Evolutionary conservation across 1,140 invertebrate genomes (phyloP), one percentile per base, ranked within the genome.

Genomic region (Drosophila funebris): DNA sequence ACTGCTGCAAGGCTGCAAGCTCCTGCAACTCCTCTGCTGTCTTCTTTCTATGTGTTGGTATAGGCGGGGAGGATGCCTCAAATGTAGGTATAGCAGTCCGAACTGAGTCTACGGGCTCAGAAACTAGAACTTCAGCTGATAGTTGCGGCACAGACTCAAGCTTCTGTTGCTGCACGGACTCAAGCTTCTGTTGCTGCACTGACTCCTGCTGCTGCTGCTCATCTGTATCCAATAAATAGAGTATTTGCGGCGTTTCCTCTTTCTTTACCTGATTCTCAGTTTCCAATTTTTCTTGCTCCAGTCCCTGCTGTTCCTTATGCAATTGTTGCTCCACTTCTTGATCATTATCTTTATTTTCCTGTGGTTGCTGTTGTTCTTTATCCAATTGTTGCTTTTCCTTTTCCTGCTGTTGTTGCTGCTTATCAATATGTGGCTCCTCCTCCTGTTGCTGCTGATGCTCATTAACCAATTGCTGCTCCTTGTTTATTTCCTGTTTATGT

Each of bases 31-130:
- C 82, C 16, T 74, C 68, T 8, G 46, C 14, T 8, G 77, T 74
- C 31, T 81, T 83, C 2, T 14, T 18, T 33, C 22, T 46, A 13
- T 81, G 82, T 18, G 82, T 85, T 13, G 81, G 81, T 72, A 85
- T 85, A 2, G 81, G 81, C n/a, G 81, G 82, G 5, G 82, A 80
- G 6, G 13, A 4, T 3, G 14, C 3, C 7, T 27, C 31, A 11
- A 33, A 13, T 33, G 20, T 31, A 11, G 36, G 18, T 20, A 43
- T 11, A 4, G 36, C 2, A 37, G 11, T 13, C n/a, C 2, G 3
- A 14, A 14, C 4, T 37, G 36, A 4, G 13, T 4, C 5, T 13
- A 4, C 36, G 18, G 7, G 4, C n/a, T 14, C 8, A 20, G 18
- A 24, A 5, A 4, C 2, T 27, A 2, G 22, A 13, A 27, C 11